phyloP scores from a whole-genome alignment of 2,888 invertebrate species.

The Cheiracanthium punctorium region DNA sequence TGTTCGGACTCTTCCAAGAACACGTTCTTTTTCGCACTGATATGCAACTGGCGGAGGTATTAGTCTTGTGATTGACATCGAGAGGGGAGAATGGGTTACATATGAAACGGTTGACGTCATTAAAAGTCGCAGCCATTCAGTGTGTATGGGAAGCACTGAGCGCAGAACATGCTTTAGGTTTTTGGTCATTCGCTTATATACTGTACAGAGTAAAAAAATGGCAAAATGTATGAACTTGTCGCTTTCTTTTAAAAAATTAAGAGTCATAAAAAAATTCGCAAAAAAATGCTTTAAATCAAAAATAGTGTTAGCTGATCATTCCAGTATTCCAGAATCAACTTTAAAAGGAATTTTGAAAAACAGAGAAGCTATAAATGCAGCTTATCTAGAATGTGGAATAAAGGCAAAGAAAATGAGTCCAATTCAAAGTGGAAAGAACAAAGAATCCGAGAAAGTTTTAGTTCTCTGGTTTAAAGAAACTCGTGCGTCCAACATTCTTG shows the following conservation, averaged over 20 bases:
- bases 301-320: background rate
- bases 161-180: background rate
- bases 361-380: too few species aligned
- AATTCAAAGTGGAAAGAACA: background rate
- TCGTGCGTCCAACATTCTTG: background rate
- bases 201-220: background rate
- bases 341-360: too few species aligned
- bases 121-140: background rate
- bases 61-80: background rate
- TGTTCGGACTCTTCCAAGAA: background rate
- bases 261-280: too few species aligned
- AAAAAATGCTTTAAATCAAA: too few species aligned
- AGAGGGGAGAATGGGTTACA: too few species aligned
- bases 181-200: background rate
- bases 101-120: too few species aligned
- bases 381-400: too few species aligned
- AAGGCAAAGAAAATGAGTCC: background rate
- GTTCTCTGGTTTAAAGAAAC: background rate
- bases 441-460: too few species aligned
- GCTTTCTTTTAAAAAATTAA: background rate
- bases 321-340: background rate
- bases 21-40: background rate
- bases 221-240: background rate
- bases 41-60: background rate
- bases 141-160: background rate